Base-by-base conservation (phyloP, 2,797 vertebrate species). In the Zalophus californianus region DNA sequence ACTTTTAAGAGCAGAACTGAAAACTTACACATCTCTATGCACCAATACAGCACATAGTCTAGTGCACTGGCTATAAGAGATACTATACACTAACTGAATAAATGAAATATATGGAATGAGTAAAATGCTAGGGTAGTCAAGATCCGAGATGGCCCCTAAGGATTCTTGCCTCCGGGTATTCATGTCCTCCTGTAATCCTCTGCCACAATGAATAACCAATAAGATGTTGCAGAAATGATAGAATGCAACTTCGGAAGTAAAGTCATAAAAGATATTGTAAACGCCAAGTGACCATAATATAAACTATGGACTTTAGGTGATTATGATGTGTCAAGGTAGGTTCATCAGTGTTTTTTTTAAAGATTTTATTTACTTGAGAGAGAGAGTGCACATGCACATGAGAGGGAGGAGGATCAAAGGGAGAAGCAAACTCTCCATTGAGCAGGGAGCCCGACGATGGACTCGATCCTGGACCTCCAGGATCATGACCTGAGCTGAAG, bases 1-100 rank as follows among this genome's bases (percentile, higher is more conserved):
- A 16, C 25, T 88, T 91, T 92, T 90, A 86, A 92, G 62, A 82
- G 56, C 15, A 88, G 32, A 35, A 90, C 23, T 93, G 72, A 82
- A n/a, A 90, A 77, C 10, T 64, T 77, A 50, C 18, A 60, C 23
- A 95, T 60, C 20, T 94, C 93, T 85, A 56, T 60, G 72, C 44
- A 41, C 38, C 38, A 84, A 7, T 10, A 15, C 0, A 91, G 35
- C 50, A 52, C 32, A 29, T 94, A 75, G 12, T 20, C 20, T 52
- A 41, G 75, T 84, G 66, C 44, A n/a, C 66, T 64, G 29, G 16
- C 38, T 90, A 16, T 44, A 88, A 96, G 7, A 93, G 10, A 93
- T 54, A 58, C 18, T 91, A 23, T 3, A 86, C 62, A 21, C 66
- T 86, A 89, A 94, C 41, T 87, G 64, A 94, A 89, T 70, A 75